These are phyloP conservation scores for Alligator sinensis DNA, from an alignment of 2,113 vertebrate genomes.

Conservation along the genomic window DNA sequence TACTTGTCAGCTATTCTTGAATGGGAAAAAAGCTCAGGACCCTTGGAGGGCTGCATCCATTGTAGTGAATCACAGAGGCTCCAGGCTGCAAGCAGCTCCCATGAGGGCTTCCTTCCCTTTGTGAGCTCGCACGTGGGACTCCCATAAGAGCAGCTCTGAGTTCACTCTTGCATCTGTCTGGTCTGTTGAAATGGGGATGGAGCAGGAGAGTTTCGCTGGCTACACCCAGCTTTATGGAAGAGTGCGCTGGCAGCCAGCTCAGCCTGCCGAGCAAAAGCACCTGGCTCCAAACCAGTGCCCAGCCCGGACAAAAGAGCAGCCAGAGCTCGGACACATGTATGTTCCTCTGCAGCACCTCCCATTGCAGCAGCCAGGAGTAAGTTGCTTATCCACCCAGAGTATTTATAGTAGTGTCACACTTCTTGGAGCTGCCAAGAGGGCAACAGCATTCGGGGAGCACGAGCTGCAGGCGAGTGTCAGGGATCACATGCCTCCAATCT, in stretches of 20 bases:
- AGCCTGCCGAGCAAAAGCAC: no score
- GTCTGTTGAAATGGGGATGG: background rate
- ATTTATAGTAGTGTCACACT: background rate
- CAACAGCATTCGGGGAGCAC: rapidly evolving
- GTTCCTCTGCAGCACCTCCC: background rate
- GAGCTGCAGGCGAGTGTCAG: constrained; percentile 46
- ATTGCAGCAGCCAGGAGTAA: background rate
- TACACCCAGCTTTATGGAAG: no score
- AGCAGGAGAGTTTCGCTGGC: no score
- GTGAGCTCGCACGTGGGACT: no score
- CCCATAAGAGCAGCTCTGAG: background rate
- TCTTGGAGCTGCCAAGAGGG: background rate
- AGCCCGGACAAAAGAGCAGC: background rate
- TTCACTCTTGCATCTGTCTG: background rate
- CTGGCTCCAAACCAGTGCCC: background rate
- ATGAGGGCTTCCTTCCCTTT: background rate
- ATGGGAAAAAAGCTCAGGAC: background rate
- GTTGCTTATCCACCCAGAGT: no score
- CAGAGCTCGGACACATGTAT: background rate
- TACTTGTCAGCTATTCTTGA: no score
- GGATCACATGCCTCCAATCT: constrained; percentile 39
- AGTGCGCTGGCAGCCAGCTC: no score
- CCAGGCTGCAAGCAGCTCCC: background rate
- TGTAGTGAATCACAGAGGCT: background rate
- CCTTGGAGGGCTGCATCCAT: background rate